phyloP scores from a whole-genome alignment of 1,140 invertebrate species.

The Papilio polytes region DNA sequence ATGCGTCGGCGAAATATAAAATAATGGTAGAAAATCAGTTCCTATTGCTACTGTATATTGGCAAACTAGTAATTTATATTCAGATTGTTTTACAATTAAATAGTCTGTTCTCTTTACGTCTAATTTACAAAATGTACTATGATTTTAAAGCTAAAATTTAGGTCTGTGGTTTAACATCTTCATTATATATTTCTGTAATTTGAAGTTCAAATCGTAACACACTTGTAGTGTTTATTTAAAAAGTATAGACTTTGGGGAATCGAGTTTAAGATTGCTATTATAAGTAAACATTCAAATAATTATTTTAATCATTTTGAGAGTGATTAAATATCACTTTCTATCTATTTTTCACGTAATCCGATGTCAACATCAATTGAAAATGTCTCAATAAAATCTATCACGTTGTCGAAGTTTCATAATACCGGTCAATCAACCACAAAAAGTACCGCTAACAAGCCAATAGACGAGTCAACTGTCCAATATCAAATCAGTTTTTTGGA shows the following conservation, averaged over 20 bases:
- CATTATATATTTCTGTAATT: neutral
- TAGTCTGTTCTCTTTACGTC: neutral
- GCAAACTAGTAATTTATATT: neutral
- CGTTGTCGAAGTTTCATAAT: neutral
- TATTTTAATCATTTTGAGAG: no score
- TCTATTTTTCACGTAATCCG: neutral
- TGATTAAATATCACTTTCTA: no score
- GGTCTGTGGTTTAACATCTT: neutral
- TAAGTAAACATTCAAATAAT: no score
- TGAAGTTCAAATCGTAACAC: neutral
- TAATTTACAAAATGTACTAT: neutral
- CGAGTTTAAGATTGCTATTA: no score
- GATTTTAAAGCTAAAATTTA: neutral
- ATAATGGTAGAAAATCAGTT: neutral
- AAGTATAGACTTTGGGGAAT: neutral
- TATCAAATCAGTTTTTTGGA: neutral
- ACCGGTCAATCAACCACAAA: neutral
- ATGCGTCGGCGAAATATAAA: conserved; percentile 12
- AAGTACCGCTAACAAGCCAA: neutral
- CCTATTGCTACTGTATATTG: neutral
- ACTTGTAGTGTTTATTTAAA: neutral
- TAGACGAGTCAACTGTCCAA: neutral
- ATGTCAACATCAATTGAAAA: neutral
- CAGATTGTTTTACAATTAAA: neutral
- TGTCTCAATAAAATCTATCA: neutral